Percentiles rank a stretch among this genome's conserved stretches.
Evolutionary conservation across 2,888 invertebrate species (phyloP).

Genomic region (Agrochola lychnidis): DNA sequence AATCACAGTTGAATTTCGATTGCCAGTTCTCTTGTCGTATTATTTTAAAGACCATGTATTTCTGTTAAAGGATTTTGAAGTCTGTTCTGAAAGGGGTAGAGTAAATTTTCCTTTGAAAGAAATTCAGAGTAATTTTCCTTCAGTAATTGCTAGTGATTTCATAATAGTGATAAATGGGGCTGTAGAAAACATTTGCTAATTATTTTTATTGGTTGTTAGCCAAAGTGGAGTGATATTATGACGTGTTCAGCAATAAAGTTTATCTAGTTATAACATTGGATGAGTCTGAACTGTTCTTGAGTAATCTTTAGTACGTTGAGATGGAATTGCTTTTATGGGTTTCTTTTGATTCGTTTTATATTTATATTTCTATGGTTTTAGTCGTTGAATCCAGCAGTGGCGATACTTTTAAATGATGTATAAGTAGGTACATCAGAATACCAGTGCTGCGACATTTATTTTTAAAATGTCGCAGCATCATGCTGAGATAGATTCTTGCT

Average conservation of each 20-base stretch:
- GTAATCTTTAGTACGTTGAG: constrained; percentile 3
- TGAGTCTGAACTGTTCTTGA: constrained; percentile 12
- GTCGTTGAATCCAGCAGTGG: not conserved
- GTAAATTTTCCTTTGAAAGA: constrained; percentile 31
- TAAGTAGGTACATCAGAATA: too few relatives aligned
- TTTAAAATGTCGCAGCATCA: too few relatives aligned
- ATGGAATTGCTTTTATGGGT: not conserved
- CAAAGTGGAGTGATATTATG: constrained; percentile 43
- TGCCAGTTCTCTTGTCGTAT: constrained; percentile 2
- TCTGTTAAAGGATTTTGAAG: constrained; percentile 26
- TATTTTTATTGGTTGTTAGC: constrained; percentile 75
- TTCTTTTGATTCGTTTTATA: not conserved
- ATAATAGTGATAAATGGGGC: constrained; percentile 81
- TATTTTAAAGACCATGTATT: constrained; percentile 43
- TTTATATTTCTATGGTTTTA: not conserved
- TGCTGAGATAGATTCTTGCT: too few relatives aligned
- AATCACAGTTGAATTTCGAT: constrained; percentile 6
- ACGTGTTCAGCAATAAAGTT: constrained; percentile 34
- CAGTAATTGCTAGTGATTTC: constrained; percentile 81
- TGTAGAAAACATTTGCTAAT: constrained; percentile 71
- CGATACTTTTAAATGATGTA: too few relatives aligned
- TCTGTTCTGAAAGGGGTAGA: not conserved
- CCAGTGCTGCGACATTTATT: too few relatives aligned
- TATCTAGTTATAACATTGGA: constrained; percentile 25
- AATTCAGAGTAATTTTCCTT: constrained; percentile 63